These are phyloP conservation scores for Rhinoraja longicauda DNA, from an alignment of 2,797 vertebrate species.

Conservation along the genomic window DNA sequence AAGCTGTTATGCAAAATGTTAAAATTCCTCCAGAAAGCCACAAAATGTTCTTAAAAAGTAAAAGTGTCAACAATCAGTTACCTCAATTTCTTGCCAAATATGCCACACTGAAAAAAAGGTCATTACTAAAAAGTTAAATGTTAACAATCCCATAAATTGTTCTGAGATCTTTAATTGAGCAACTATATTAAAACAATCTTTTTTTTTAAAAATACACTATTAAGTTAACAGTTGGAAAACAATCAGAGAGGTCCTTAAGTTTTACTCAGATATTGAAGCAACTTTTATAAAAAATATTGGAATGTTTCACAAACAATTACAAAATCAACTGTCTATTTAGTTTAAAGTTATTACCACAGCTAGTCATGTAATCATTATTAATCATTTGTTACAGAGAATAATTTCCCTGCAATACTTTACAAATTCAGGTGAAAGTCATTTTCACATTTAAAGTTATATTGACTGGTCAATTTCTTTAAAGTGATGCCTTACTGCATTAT, in stretches of 20 bases:
- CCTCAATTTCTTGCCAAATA: neutral
- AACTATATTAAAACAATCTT: neutral
- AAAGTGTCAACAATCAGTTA: neutral
- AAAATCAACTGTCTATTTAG: neutral
- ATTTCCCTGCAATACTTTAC: neutral
- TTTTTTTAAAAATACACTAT: neutral
- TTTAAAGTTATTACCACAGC: neutral
- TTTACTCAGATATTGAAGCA: slow-evolving; percentile 4
- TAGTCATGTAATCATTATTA: neutral
- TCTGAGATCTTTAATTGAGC: neutral
- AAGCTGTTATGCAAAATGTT: neutral
- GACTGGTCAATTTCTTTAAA: neutral
- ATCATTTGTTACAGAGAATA: neutral
- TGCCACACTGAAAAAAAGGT: neutral
- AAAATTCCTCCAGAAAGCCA: neutral
- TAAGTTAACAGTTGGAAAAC: neutral
- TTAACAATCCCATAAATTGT: neutral
- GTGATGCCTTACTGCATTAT: neutral
- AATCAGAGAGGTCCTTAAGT: neutral
- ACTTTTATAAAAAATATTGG: neutral
- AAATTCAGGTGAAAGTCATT: neutral
- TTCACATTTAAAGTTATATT: slow-evolving; percentile 25
- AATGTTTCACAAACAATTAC: neutral
- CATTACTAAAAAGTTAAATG: neutral
- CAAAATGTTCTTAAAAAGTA: neutral